phyloP scores from a whole-genome alignment of 30 jellyfish, hydroid and myxozoan species.

The Aurelia coerulea region DNA sequence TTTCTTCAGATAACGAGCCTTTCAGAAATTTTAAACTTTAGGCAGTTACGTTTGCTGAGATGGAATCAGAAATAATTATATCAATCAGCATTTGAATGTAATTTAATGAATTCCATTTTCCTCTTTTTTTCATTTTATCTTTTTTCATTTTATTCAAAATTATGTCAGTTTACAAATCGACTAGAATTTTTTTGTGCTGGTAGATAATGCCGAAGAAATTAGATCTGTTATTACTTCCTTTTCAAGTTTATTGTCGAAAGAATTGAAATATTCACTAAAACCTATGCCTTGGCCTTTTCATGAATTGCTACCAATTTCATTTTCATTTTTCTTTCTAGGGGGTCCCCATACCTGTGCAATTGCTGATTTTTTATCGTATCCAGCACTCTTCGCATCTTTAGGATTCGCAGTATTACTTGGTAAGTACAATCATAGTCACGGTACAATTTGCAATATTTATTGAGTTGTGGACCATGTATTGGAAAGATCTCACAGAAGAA shows the following conservation, averaged over 20 bases:
- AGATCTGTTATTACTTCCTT: no score
- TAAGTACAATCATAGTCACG: not conserved
- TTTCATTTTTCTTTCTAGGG: conserved; percentile 19
- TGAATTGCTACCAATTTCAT: no score
- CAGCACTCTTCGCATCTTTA: conserved; percentile 42
- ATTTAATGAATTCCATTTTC: no score
- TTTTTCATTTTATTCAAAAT: no score
- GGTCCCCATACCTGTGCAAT: conserved; percentile 64
- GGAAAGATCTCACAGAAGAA: no score
- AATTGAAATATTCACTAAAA: not conserved
- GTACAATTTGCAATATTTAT: no score
- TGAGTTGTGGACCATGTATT: no score
- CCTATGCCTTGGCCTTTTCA: not conserved
- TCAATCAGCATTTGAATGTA: no score
- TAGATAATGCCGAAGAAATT: no score
- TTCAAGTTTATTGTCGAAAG: no score
- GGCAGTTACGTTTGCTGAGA: not conserved
- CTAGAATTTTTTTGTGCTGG: not conserved
- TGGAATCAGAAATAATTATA: not conserved
- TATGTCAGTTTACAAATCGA: not conserved
- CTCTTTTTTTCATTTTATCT: no score
- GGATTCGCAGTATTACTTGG: conserved; percentile 51
- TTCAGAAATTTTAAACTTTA: not conserved
- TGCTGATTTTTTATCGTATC: conserved; percentile 18
- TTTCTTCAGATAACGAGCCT: not conserved